Evolutionary conservation across 2,113 vertebrate species (phyloP), one percentile per base, ranked within the genome.

Genomic region (Leptosomus discolor): DNA sequence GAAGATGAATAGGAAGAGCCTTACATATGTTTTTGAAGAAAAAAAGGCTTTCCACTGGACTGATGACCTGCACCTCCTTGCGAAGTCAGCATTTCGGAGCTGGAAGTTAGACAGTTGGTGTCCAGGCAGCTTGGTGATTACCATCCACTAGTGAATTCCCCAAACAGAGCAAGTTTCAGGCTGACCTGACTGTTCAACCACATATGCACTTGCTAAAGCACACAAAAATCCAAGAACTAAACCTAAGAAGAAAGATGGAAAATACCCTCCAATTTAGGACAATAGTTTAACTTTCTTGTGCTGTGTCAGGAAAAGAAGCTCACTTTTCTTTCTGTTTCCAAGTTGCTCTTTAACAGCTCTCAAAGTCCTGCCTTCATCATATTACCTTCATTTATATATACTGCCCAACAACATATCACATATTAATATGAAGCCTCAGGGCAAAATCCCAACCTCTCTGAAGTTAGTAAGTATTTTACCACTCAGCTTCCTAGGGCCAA

Each of bases 361-460:
- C 50, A 57, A 76, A 73, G 53, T 51, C 53, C 61, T 54, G 86
- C 53, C 68, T 85, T 76, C 34, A 53, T 64, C 41, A 34, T 48
- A 51, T 24, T 84, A 61, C 56, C 34, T 88, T 75, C 9, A 51
- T 71, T 85, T 80, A 57, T 21, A 61, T 4, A 56, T n/a, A 75
- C 17, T 75, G 17, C 46, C 48, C 39, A 90, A 71, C 29, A 90
- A 51, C 24, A 36, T 64, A 60, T 53, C 32, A 90, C 51, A 58
- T 46, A 91, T 65, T 90, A 79, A 75, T 32, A 73, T 27, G 27
- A 93, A 92, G 65, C 57, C 92, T 68, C 67, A 60, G 61, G 74
- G 27, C 27, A 85, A 93, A 97, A 61, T 51, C 45, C 22, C 82
- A 36, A 79, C 39, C 78, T 78, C 30, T 61, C 74, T 91, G 69